A percentile compares a stretch with the other conserved stretches of the same genome.
Evolutionary conservation across 2,113 vertebrate genomes (phyloP).

Genomic region (Archilochus colubris): DNA sequence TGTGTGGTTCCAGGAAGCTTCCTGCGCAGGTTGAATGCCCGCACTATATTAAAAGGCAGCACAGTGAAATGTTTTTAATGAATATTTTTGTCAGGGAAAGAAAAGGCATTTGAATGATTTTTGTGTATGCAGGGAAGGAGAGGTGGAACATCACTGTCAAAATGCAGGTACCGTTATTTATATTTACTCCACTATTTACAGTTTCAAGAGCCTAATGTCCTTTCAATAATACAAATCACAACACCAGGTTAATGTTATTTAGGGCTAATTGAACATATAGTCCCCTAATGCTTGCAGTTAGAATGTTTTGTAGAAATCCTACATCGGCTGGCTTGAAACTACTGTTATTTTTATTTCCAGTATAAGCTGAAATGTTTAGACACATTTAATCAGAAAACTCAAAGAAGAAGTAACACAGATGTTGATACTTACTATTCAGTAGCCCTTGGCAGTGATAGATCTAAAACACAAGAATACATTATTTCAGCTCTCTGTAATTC

Average conservation of each 20-base stretch:
- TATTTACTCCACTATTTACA: conserved; percentile 78
- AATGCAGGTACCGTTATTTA: conserved; percentile 84
- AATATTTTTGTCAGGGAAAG: conserved; percentile 90
- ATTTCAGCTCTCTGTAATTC: conserved; percentile 77
- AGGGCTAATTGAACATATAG: conserved; percentile 69
- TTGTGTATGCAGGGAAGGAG: conserved; percentile 72
- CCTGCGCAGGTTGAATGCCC: conserved; percentile 87
- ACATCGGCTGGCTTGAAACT: conserved; percentile 61
- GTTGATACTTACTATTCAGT: conserved; percentile 81
- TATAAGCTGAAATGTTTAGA: conserved; percentile 79
- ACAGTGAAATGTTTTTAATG: conserved; percentile 92
- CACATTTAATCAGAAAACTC: conserved; percentile 77
- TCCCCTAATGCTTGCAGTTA: conserved; percentile 63
- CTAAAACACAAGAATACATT: conserved; percentile 79
- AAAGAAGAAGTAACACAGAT: conserved; percentile 80
- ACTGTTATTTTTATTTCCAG: conserved; percentile 72
- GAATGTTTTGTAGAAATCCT: conserved; percentile 58
- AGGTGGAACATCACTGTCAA: conserved; percentile 85
- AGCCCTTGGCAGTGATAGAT: conserved; percentile 83
- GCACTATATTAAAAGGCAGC: conserved; percentile 86
- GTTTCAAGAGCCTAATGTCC: conserved; percentile 71
- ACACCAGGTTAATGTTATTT: conserved; percentile 59
- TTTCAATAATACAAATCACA: conserved; percentile 74
- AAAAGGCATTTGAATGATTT: conserved; percentile 87
- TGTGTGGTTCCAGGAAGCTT: conserved; percentile 90